Evolutionary conservation across 2,113 vertebrate species (phyloP).

Genomic region (Hiodon tergisus): DNA sequence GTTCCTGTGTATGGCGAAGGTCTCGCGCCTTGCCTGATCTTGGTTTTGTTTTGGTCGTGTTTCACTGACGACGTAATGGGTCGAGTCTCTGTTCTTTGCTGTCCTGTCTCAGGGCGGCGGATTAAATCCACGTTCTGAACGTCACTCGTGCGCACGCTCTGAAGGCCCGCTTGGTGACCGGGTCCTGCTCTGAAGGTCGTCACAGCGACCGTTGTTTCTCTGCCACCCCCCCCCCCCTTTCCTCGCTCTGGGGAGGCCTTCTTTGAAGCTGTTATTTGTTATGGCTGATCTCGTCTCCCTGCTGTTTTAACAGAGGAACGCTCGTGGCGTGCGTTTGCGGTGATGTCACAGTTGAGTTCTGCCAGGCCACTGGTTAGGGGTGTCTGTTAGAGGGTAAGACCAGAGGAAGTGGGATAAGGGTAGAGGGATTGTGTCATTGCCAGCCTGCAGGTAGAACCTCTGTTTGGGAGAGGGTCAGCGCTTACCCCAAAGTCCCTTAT

Average conservation of each 20-base stretch:
- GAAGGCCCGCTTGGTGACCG: too few relatives aligned
- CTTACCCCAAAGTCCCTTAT: constrained; percentile 8
- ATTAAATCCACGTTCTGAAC: too few relatives aligned
- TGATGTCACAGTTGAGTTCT: constrained; percentile 26
- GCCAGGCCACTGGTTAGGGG: constrained; percentile 9
- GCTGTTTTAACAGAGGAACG: constrained; percentile 45
- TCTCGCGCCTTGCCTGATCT: constrained; percentile 5
- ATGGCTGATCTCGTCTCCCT: constrained; percentile 54
- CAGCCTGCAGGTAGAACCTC: neutral
- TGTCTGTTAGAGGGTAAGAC: constrained; percentile 17
- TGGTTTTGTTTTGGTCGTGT: constrained; percentile 31
- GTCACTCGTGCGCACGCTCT: too few relatives aligned
- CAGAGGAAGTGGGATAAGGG: neutral
- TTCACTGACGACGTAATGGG: constrained; percentile 4
- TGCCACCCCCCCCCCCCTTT: constrained; percentile 17
- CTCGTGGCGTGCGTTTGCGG: constrained; percentile 37
- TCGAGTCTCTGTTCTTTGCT: too few relatives aligned
- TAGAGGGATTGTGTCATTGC: neutral
- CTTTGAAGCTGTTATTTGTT: constrained; percentile 63
- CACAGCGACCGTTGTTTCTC: neutral
- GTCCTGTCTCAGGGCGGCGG: too few relatives aligned
- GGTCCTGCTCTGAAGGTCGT: too few relatives aligned
- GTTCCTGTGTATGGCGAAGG: constrained; percentile 29
- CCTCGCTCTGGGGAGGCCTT: constrained; percentile 17
- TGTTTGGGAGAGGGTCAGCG: neutral